Conservation (phyloP, 2,797 vertebrate genomes). For the Rhinogobio ventralis region DNA sequence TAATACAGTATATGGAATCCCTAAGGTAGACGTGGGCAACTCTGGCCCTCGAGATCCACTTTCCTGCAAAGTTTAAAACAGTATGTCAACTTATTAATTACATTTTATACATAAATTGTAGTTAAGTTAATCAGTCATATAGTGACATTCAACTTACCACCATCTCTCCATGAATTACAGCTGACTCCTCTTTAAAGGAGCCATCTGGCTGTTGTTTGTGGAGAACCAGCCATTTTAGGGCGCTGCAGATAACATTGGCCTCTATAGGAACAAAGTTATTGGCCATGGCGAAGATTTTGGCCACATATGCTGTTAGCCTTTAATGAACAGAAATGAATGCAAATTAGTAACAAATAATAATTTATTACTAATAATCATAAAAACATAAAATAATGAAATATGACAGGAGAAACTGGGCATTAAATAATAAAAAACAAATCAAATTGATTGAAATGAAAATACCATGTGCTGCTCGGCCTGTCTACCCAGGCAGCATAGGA, state of each 20-base stretch:
- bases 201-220: conserved; percentile 78
- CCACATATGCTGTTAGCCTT: conserved; percentile 89
- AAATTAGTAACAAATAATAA: neutral
- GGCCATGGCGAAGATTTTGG: conserved; percentile 87
- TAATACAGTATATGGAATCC: too few relatives aligned
- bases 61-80: too few relatives aligned
- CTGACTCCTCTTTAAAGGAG: conserved; percentile 73
- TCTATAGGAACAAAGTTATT: conserved; percentile 68
- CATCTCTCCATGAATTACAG: conserved; percentile 73
- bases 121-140: neutral
- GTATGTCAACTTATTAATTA: neutral
- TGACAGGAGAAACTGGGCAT: neutral
- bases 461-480: conserved; percentile 56
- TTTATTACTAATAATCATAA: neutral
- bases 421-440: neutral
- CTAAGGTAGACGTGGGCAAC: too few relatives aligned
- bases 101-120: neutral
- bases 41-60: too few relatives aligned
- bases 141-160: conserved; percentile 66
- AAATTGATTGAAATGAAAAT: neutral
- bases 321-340: neutral
- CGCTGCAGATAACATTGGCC: conserved; percentile 74
- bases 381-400: neutral
- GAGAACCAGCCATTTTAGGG: conserved; percentile 85
- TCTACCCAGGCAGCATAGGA: conserved; percentile 21